Percentiles rank a stretch among this genome's conserved stretches.
Evolutionary conservation across 1,140 invertebrate species (phyloP).

Genomic region (Drosophila yakuba): DNA sequence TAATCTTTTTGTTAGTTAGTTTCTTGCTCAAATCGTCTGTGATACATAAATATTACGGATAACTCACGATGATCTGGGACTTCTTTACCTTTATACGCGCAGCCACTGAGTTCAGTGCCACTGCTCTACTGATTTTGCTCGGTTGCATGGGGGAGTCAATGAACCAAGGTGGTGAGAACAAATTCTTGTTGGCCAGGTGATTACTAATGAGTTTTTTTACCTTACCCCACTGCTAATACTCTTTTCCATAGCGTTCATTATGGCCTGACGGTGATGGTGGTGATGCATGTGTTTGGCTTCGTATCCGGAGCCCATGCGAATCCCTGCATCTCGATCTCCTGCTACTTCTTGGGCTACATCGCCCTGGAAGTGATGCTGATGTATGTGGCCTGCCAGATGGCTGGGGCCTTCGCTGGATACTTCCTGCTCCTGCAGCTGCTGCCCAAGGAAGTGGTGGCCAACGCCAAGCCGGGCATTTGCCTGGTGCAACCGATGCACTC

Average conservation of each 20-base stretch:
- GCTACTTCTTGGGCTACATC: slow-evolving; percentile 50
- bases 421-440: slow-evolving; percentile 37
- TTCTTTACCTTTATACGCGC: slow-evolving; percentile 38
- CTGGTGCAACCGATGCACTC: slow-evolving; percentile 32
- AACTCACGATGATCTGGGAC: slow-evolving; percentile 23
- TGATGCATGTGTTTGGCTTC: slow-evolving; percentile 57
- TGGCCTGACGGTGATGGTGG: slow-evolving; percentile 35
- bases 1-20: not conserved
- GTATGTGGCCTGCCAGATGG: slow-evolving; percentile 46
- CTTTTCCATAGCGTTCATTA: slow-evolving; percentile 21
- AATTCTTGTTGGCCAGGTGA: slow-evolving; percentile 15
- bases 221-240: not conserved
- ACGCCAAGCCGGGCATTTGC: slow-evolving; percentile 29
- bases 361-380: slow-evolving; percentile 23
- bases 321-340: slow-evolving; percentile 54
- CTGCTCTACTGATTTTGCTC: slow-evolving; percentile 42
- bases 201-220: not conserved
- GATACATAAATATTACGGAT: not conserved
- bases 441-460: slow-evolving; percentile 29
- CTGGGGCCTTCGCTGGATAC: slow-evolving; percentile 32
- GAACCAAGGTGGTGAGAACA: not conserved
- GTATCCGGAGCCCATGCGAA: slow-evolving; percentile 64
- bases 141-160: slow-evolving; percentile 37
- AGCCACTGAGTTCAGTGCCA: slow-evolving; percentile 49
- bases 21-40: slow-evolving; percentile 4